phyloP scores from a whole-genome alignment of 2,113 vertebrate species.

The Rissa tridactyla region DNA sequence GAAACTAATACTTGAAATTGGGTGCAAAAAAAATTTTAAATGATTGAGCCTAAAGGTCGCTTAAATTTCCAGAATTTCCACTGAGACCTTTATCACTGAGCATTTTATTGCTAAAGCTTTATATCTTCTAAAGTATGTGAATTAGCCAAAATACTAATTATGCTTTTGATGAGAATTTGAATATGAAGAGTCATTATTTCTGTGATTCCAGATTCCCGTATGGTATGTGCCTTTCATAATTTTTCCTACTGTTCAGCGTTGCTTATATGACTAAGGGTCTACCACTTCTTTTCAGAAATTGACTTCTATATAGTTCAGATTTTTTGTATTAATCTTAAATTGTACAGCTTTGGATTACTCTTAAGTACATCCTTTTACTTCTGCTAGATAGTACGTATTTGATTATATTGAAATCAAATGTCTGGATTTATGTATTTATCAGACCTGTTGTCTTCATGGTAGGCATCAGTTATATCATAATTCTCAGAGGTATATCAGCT shows the following conservation, averaged over 20 bases:
- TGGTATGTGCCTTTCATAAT: not conserved
- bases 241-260: not conserved
- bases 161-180: not conserved
- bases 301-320: not conserved
- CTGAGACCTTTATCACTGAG: not conserved
- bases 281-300: not conserved
- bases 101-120: not conserved
- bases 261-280: not conserved
- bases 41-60: not conserved
- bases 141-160: not conserved
- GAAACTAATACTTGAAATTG: not conserved
- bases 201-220: not conserved
- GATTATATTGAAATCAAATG: not conserved
- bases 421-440: not conserved
- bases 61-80: not conserved
- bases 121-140: not conserved
- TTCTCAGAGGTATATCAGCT: not conserved
- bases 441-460: fast-evolving
- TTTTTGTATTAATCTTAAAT: not conserved
- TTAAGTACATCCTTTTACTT: not conserved
- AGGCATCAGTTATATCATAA: not conserved
- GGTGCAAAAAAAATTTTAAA: not conserved
- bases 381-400: not conserved
- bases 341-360: not conserved
- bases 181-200: not conserved